Conservation (phyloP, 2,888 invertebrate species). For the Tinea semifulvella region DNA sequence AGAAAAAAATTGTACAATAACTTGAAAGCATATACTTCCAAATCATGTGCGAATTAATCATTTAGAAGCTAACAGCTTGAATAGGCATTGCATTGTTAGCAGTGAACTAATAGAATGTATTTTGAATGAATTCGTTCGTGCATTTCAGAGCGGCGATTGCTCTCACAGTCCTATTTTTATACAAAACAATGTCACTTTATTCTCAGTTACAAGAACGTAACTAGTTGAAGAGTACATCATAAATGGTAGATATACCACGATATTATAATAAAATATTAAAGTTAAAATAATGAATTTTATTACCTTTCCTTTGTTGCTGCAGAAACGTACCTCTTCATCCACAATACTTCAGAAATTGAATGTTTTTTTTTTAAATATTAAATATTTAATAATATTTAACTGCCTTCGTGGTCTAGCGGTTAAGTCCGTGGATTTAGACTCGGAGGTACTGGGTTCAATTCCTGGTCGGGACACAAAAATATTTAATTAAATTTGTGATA, state of each 20-base stretch:
- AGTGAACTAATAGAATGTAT: neutral
- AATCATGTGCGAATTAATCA: conserved; percentile 57
- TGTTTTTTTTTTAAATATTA: too few species aligned
- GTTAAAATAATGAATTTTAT: too few species aligned
- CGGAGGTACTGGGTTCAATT: too few species aligned
- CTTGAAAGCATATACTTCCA: conserved; percentile 38
- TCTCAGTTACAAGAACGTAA: conserved; percentile 62
- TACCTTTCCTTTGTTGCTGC: too few species aligned
- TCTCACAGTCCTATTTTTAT: conserved; percentile 66
- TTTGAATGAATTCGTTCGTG: conserved; percentile 39
- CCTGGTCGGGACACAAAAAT: too few species aligned
- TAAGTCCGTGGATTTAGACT: too few species aligned
- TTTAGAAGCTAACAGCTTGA: neutral
- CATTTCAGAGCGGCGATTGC: conserved; percentile 38
- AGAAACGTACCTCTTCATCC: too few species aligned
- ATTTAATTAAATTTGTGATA: too few species aligned
- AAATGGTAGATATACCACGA: conserved; percentile 51
- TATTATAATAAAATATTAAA: conserved; percentile 52
- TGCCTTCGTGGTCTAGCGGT: too few species aligned
- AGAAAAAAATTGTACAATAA: neutral
- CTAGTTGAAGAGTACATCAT: conserved; percentile 46
- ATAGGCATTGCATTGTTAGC: conserved; percentile 2
- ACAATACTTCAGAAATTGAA: too few species aligned
- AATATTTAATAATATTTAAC: too few species aligned
- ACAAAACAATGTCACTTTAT: conserved; percentile 58